A percentile compares a stretch with the other conserved stretches of the same genome.
Evolutionary conservation across 2,888 invertebrate species (phyloP).

Genomic region (Nowickia ferox): DNA sequence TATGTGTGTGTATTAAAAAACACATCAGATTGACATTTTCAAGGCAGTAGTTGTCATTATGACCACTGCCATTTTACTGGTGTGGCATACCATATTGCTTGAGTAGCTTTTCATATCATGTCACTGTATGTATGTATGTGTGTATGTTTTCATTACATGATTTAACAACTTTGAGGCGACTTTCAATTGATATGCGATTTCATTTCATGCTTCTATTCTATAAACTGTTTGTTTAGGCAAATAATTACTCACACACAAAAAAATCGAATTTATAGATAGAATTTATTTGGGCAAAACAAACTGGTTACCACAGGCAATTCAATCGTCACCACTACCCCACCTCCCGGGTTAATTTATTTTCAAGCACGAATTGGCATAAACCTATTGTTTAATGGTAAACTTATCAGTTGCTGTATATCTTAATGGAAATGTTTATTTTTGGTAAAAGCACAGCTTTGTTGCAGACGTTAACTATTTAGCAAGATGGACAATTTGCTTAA

Average conservation of each 20-base stretch:
- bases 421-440: neutral
- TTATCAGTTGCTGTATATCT: constrained; percentile 56
- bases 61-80: constrained; percentile 28
- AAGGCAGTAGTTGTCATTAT: constrained; percentile 66
- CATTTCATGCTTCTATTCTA: constrained; percentile 43
- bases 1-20: neutral
- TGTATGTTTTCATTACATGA: constrained; percentile 38
- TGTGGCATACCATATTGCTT: constrained; percentile 32
- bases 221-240: constrained; percentile 11
- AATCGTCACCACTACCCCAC: neutral
- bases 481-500: neutral
- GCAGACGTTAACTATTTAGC: neutral
- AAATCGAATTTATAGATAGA: neutral
- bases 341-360: neutral
- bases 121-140: constrained; percentile 5
- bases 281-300: constrained; percentile 41
- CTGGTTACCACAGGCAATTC: constrained; percentile 9
- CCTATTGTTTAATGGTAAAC: neutral
- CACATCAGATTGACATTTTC: constrained; percentile 57
- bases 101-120: constrained; percentile 43
- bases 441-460: neutral
- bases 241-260: neutral
- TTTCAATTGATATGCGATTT: constrained; percentile 54
- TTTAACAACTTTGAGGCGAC: constrained; percentile 39
- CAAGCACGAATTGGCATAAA: neutral